Evolutionary conservation across 2,113 vertebrate genomes (phyloP), one percentile per base, ranked within the genome.

Genomic region (Numida meleagris): DNA sequence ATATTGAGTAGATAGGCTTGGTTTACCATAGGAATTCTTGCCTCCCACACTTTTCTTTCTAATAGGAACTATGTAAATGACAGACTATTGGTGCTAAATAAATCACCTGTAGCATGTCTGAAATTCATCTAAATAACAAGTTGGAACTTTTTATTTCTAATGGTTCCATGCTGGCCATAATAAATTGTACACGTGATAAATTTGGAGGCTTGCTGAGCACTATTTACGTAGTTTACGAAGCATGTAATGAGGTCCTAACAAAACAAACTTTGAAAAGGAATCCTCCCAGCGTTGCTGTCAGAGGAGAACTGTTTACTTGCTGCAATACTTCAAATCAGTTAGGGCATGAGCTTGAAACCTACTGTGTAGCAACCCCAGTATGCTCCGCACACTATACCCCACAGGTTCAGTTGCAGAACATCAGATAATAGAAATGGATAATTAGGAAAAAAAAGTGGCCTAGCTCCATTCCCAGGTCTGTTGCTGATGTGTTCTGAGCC

Each of bases 61-160:
- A 81, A 94, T 72, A 90, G 77, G 77, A 96, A 74, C 62, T 62
- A 86, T 80, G 86, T 46, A 96, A 93, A 94, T 86, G 80, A 80
- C 31, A 90, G 91, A 58, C 82, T 82, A 72, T 20, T 9, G 8
- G 78, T 85, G 89, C 82, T 93, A 86, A 71, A 84, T 75, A 94
- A 91, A 90, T 93, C 33, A 83, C 87, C 61, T 74, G 38, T 55
- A 91, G n/a, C 61, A 72, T 59, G 34, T 59, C 85, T 93, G 73
- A 55, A 88, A 40, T 71, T 85, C 70, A 80, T 94, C 90, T 93
- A 87, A 84, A 87, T 48, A 95, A 94, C 40, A 85, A 91, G 87
- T 50, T 73, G n/a, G 38, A 73, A 78, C 42, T 57, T 85, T 82
- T 88, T 90, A 34, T 82, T 83, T 78, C 38, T 59, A 93, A 85